These are phyloP conservation scores for Sitophilus oryzae DNA, from an alignment of 1,140 invertebrate genomes.

Conservation along the genomic window DNA sequence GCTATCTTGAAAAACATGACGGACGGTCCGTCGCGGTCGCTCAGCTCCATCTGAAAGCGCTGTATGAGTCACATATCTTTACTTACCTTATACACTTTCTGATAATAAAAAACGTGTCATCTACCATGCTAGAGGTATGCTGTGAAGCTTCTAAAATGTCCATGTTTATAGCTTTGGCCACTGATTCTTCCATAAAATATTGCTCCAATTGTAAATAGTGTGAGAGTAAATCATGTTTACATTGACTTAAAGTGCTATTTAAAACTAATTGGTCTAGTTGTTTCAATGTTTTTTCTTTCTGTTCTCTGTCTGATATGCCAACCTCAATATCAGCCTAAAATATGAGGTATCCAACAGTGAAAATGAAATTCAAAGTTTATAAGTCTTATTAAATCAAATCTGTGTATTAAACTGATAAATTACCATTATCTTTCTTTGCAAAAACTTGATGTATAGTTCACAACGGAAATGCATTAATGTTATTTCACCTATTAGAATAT, in stretches of 20 bases:
- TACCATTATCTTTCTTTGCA: conserved; percentile 71
- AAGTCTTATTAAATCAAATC: conserved; percentile 4
- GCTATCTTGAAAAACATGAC: no score
- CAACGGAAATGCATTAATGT: conserved; percentile 85
- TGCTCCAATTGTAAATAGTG: conserved; percentile 90
- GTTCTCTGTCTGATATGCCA: conserved; percentile 51
- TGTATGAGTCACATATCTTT: background rate
- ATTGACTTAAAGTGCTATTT: conserved; percentile 70
- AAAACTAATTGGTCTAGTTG: conserved; percentile 66
- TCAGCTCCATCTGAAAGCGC: no score
- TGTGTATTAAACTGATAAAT: conserved; percentile 34
- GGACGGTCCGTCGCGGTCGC: no score
- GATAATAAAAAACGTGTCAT: conserved; percentile 97
- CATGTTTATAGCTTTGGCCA: conserved; percentile 88
- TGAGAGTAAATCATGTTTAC: conserved; percentile 86
- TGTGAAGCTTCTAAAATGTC: conserved; percentile 63
- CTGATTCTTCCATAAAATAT: conserved; percentile 92
- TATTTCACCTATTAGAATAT: conserved; percentile 84
- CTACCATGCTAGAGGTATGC: conserved; percentile 87
- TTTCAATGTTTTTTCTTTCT: conserved; percentile 50
- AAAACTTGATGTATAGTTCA: conserved; percentile 87
- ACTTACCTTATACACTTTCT: conserved; percentile 86
- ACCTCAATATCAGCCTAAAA: conserved; percentile 65
- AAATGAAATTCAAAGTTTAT: no score
- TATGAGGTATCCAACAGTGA: no score